Conservation (phyloP, 2,797 vertebrate species). For the Rhyacichthys aspro region DNA sequence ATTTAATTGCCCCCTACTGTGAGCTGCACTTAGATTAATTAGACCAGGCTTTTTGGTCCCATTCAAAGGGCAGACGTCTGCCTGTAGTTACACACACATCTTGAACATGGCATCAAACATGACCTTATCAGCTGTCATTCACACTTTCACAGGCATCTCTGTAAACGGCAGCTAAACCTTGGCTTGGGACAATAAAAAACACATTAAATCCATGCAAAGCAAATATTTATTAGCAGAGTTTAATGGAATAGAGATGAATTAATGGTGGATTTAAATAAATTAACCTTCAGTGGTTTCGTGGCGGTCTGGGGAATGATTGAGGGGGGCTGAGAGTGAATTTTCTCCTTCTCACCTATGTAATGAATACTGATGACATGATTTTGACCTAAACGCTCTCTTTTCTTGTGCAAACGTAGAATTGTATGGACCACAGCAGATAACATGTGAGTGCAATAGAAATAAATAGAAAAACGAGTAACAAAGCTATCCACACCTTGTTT, state of each 20-base stretch:
- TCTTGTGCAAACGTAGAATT: constrained; percentile 58
- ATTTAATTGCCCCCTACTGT: constrained; percentile 50
- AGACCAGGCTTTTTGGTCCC: constrained; percentile 43
- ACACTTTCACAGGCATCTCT: constrained; percentile 25
- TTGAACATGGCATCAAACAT: constrained; percentile 30
- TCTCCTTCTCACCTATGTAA: constrained; percentile 79
- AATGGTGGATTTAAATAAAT: constrained; percentile 88
- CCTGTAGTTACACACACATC: constrained; percentile 3
- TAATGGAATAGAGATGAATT: constrained; percentile 87
- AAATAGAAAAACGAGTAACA: background rate
- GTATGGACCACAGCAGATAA: constrained; percentile 22
- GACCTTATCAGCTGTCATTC: constrained; percentile 58
- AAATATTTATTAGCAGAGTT: constrained; percentile 88
- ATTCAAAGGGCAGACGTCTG: constrained; percentile 49
- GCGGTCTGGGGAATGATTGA: constrained; percentile 75
- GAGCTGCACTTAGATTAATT: constrained; percentile 57
- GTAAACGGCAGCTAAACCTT: constrained; percentile 40
- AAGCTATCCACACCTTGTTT: background rate
- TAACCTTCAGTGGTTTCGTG: constrained; percentile 86
- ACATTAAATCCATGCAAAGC: constrained; percentile 82
- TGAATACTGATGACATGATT: constrained; percentile 82
- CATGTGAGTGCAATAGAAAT: constrained; percentile 9
- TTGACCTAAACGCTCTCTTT: constrained; percentile 50
- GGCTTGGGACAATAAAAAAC: constrained; percentile 77
- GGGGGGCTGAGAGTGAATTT: constrained; percentile 74